Percentiles rank a stretch among this genome's conserved stretches.
These are phyloP conservation scores for Netelia inedita DNA, from an alignment of 2,888 invertebrate genomes.

Conservation along the genomic window DNA sequence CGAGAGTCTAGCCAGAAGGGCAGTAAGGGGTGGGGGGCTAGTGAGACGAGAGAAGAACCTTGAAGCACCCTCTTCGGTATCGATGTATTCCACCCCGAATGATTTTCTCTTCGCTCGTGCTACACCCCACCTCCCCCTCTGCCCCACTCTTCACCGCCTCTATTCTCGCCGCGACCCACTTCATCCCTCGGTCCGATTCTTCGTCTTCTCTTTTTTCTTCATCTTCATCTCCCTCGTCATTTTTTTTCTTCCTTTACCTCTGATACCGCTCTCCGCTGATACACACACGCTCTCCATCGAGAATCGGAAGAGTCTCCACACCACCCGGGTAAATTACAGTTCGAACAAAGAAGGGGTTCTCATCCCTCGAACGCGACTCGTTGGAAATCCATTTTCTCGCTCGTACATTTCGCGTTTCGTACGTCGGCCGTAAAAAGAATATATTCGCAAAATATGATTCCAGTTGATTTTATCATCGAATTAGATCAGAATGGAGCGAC, in stretches of 20 bases:
- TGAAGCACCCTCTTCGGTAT: slow-evolving; percentile 74
- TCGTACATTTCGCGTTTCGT: slow-evolving; percentile 5
- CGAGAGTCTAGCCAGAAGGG: slow-evolving; percentile 67
- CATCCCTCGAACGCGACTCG: slow-evolving; percentile 51
- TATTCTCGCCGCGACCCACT: neutral
- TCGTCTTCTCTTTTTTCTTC: slow-evolving; percentile 36
- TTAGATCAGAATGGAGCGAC: too few species aligned
- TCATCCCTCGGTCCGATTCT: slow-evolving; percentile 7
- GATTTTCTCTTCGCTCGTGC: slow-evolving; percentile 66
- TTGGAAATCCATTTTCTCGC: slow-evolving; percentile 3
- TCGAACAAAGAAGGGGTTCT: slow-evolving; percentile 71
- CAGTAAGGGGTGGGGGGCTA: slow-evolving; percentile 19
- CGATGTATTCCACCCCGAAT: slow-evolving; percentile 70
- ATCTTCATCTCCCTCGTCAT: slow-evolving; percentile 41
- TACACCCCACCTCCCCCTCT: slow-evolving; percentile 38
- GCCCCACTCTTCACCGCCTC: slow-evolving; percentile 21
- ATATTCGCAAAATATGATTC: too few species aligned
- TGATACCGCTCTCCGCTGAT: slow-evolving; percentile 60
- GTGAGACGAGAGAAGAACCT: slow-evolving; percentile 61
- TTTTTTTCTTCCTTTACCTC: slow-evolving; percentile 51
- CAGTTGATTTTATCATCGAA: too few species aligned
- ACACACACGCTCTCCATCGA: slow-evolving; percentile 48
- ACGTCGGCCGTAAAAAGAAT: too few species aligned
- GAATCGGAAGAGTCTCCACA: slow-evolving; percentile 69
- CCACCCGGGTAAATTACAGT: slow-evolving; percentile 66